These are phyloP conservation scores for Centroberyx gerrardi DNA, from an alignment of 2,797 vertebrate genomes.

Conservation along the genomic window DNA sequence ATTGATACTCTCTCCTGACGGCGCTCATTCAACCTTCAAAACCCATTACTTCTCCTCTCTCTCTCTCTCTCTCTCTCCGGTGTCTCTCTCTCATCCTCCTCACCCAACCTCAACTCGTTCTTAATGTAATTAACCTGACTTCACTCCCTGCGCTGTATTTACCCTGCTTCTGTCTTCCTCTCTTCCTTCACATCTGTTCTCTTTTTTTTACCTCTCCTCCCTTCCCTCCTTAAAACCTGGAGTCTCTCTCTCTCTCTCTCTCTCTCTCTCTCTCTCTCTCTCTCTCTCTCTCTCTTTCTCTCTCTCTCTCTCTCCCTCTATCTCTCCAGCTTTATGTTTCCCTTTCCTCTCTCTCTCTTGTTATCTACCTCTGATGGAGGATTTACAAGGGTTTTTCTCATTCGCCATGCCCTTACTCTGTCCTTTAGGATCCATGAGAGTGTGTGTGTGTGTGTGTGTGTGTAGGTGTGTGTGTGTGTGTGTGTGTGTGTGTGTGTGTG, in stretches of 20 bases:
- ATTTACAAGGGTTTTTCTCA: too few relatives aligned
- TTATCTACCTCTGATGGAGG: too few relatives aligned
- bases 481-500: too few relatives aligned
- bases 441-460: neutral
- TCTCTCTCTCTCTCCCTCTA: neutral
- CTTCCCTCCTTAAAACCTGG: neutral
- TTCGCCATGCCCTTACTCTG: too few relatives aligned
- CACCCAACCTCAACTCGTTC: conserved; percentile 31
- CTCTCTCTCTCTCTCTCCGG: conserved; percentile 5
- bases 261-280: neutral
- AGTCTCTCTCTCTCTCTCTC: neutral
- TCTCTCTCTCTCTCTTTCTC: neutral
- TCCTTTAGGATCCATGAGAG: too few relatives aligned
- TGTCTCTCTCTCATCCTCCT: conserved; percentile 42
- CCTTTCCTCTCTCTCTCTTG: neutral
- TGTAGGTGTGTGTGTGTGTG: too few relatives aligned
- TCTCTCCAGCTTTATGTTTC: too few relatives aligned
- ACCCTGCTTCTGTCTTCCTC: conserved; percentile 17
- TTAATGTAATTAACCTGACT: conserved; percentile 67
- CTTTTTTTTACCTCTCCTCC: neutral
- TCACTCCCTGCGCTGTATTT: conserved; percentile 30
- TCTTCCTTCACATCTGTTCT: neutral
- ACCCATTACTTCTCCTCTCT: conserved; percentile 52
- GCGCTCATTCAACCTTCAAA: conserved; percentile 65
- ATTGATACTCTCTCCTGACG: conserved; percentile 60